Base-by-base conservation (phyloP, 2,797 vertebrate species). In the Pangasius larnaudii region DNA sequence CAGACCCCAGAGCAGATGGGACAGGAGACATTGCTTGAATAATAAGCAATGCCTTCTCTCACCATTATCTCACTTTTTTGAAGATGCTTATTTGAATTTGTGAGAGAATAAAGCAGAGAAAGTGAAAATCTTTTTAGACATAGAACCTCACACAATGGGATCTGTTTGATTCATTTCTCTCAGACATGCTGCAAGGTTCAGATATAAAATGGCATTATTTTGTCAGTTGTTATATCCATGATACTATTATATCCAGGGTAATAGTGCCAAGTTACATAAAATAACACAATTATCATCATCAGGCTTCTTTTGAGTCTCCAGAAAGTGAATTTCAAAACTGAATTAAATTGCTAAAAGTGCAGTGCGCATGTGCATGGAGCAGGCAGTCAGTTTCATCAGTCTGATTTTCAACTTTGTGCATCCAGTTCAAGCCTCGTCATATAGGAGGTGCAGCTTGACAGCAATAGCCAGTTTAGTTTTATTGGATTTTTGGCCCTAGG, bases 321-420 rank as follows among this genome's bases (percentile, higher is more conserved):
- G 65, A 86, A 71, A 59, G 18, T 13, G 51, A 58, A 49, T 36
- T 59, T 86, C 24, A 33, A 67, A 51, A 84, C 39, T 53, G 72
- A 84, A 88, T 79, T 59, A 65, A 86, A 36, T 78, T 89, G 88
- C 86, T 90, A 88, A 87, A 79, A 82, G 86, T 88, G n/a, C 51
- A 16, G 18, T 49, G 18, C 46, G 27, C 27, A 56, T 59, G 33
- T 5, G 33, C 30, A 9, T 59, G 33, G 53, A 30, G 33, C 69
- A n/a, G 71, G 53, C 33, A 42, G 33, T 74, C 3, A 4, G 71
- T 75, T 72, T 85, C 46, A 27, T 75, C 27, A 42, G 71, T 33
- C 33, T 3, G 71, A 77, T 85, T 75, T 77, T 85, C 53, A 46
- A 61, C 18, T 74, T 58, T 42, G 69, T 58, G 53, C 67, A 42